A percentile compares a stretch with the other conserved stretches of the same genome.
phyloP scores from a whole-genome alignment of 2,113 vertebrate species.

The Rhynchomys soricoides region DNA sequence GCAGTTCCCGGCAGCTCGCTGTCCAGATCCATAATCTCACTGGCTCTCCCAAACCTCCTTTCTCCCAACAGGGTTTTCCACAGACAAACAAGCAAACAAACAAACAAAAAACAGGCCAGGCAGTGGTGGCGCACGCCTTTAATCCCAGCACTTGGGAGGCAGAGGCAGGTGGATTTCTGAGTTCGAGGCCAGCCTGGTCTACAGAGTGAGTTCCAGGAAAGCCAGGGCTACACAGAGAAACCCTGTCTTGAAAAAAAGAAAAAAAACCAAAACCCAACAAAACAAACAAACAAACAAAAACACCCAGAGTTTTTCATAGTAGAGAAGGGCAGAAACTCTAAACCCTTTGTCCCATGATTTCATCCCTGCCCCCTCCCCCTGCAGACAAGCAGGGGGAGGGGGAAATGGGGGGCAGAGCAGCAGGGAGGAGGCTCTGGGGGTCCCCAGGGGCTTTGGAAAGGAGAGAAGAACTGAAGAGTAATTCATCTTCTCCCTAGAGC shows the following conservation, averaged over 20 bases:
- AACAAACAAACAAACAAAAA: no score
- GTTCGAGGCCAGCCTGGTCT: no score
- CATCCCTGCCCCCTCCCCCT: constrained; percentile 84
- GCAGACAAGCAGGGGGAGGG: constrained; percentile 61
- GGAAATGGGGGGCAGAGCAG: not conserved
- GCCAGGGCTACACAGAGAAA: no score
- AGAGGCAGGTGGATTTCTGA: no score
- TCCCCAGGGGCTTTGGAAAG: not conserved
- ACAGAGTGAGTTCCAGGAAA: no score
- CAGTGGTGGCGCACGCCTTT: no score
- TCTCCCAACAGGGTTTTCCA: constrained; percentile 69
- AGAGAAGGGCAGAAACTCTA: constrained; percentile 70
- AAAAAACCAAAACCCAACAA: no score
- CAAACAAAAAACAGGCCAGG: no score
- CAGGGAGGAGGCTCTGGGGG: not conserved
- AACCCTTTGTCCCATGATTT: constrained; percentile 83
- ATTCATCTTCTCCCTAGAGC: not conserved
- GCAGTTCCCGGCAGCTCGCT: not conserved
- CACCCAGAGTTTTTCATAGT: constrained; percentile 73
- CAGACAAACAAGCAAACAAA: no score
- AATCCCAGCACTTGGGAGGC: no score
- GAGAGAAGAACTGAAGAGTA: not conserved
- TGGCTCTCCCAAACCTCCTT: not conserved
- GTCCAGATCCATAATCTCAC: constrained; percentile 61
- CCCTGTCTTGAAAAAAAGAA: no score